Percentiles rank a stretch among this genome's conserved stretches.
Evolutionary conservation across 2,113 vertebrate species (phyloP).

Genomic region (Choloepus hoffmanni): DNA sequence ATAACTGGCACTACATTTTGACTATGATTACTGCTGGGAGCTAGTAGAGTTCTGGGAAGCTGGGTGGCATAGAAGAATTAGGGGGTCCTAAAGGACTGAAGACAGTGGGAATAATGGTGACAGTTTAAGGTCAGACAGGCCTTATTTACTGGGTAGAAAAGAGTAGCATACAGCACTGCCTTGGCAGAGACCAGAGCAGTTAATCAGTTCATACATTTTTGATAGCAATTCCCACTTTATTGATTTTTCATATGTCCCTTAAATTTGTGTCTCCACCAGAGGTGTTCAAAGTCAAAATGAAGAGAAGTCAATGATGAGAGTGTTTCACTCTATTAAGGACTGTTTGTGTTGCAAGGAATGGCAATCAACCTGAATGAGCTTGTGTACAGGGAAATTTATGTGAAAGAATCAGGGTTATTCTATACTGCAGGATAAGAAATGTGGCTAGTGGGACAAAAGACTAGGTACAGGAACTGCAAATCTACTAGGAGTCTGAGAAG

Average conservation of each 20-base stretch:
- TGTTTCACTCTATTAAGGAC: neutral
- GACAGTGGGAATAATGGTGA: neutral
- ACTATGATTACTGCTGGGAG: conserved; percentile 52
- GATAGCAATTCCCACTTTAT: neutral
- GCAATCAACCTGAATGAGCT: neutral
- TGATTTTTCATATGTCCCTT: neutral
- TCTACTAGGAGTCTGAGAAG: neutral
- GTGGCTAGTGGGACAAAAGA: neutral
- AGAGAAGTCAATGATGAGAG: neutral
- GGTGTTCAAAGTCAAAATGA: neutral
- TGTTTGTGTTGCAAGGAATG: neutral
- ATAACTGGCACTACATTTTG: conserved; percentile 37
- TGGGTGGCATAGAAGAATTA: conserved; percentile 32
- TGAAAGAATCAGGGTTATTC: neutral
- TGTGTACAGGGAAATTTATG: neutral
- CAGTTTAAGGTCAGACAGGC: neutral
- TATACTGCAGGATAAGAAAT: neutral
- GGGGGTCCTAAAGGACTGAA: neutral
- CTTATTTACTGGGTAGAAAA: neutral
- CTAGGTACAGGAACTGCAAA: neutral
- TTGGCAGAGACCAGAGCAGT: neutral
- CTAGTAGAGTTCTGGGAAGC: conserved; percentile 53
- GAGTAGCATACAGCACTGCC: neutral
- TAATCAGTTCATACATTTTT: neutral
- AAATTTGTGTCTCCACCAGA: conserved; percentile 8